A percentile compares a stretch with the other conserved stretches of the same genome.
Conservation (phyloP, 2,888 invertebrate species). For the Habroteleia sp. region DNA sequence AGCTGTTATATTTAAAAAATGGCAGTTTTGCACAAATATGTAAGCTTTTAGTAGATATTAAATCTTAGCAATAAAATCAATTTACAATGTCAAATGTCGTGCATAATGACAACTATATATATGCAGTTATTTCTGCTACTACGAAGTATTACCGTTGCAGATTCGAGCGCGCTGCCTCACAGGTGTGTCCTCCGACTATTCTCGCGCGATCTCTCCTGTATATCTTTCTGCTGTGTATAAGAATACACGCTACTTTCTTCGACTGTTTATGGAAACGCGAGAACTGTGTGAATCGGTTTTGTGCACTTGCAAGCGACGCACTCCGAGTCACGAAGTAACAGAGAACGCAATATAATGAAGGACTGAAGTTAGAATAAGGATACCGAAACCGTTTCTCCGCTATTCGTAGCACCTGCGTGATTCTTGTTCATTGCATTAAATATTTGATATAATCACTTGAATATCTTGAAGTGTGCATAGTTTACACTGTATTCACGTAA, state of each 20-base stretch:
- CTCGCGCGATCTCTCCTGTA: constrained; percentile 54
- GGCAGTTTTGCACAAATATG: constrained; percentile 7
- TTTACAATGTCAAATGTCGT: constrained; percentile 56
- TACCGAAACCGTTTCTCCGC: constrained; percentile 62
- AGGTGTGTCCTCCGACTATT: constrained; percentile 70
- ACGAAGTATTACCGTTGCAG: constrained; percentile 53
- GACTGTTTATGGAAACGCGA: constrained; percentile 77
- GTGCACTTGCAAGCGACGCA: constrained; percentile 55
- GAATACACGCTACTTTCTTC: constrained; percentile 75
- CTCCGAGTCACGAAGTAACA: constrained; percentile 48
- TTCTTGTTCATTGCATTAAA: constrained; percentile 69
- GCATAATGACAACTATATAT: constrained; percentile 66
- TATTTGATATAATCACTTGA: constrained; percentile 61
- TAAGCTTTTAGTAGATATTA: constrained; percentile 20
- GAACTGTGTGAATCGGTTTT: constrained; percentile 75
- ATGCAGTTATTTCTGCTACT: constrained; percentile 68
- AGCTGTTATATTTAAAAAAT: too few species aligned
- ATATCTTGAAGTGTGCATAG: constrained; percentile 62
- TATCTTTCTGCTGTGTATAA: constrained; percentile 56
- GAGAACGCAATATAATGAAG: constrained; percentile 32
- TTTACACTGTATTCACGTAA: constrained; percentile 59
- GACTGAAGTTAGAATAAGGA: constrained; percentile 44
- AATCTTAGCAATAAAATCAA: constrained; percentile 43
- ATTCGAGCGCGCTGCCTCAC: constrained; percentile 40
- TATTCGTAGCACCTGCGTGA: constrained; percentile 74